A percentile compares a stretch with the other conserved stretches of the same genome.
Evolutionary conservation across 1,140 invertebrate species (phyloP).

Genomic region (Heliconius congener): DNA sequence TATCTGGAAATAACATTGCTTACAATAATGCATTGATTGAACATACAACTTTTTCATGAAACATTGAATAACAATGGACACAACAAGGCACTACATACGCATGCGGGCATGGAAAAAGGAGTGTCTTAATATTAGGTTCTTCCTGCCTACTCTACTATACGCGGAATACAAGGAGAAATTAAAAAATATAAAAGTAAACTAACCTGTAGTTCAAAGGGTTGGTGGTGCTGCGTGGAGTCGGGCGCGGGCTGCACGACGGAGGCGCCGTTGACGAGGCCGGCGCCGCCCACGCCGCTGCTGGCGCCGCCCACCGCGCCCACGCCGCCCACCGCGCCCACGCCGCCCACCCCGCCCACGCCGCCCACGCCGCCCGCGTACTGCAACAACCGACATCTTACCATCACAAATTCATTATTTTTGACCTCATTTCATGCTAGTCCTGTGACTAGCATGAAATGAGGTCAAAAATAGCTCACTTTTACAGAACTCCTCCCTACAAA

Average conservation of each 20-base stretch:
- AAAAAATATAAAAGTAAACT: slow-evolving; percentile 24
- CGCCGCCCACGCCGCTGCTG: slow-evolving; percentile 52
- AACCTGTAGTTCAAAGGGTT: slow-evolving; percentile 74
- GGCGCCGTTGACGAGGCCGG: slow-evolving; percentile 66
- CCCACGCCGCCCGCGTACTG: slow-evolving; percentile 60
- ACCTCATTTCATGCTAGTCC: no score
- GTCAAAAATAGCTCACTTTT: no score
- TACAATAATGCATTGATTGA: neutral
- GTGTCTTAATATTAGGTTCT: no score
- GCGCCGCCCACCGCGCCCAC: slow-evolving; percentile 49
- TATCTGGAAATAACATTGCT: no score
- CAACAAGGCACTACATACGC: neutral
- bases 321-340: slow-evolving; percentile 49
- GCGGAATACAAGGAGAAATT: neutral
- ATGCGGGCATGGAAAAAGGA: no score
- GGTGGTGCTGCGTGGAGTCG: slow-evolving; percentile 69
- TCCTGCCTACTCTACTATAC: no score
- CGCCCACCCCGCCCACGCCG: slow-evolving; percentile 51
- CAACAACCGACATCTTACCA: neutral
- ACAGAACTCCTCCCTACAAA: no score
- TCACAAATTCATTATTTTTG: no score
- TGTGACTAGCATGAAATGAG: no score
- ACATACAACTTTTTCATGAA: neutral
- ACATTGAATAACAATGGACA: neutral
- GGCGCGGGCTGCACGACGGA: slow-evolving; percentile 60